phyloP scores from a whole-genome alignment of 2,888 invertebrate species.

The Coenonympha arcania region DNA sequence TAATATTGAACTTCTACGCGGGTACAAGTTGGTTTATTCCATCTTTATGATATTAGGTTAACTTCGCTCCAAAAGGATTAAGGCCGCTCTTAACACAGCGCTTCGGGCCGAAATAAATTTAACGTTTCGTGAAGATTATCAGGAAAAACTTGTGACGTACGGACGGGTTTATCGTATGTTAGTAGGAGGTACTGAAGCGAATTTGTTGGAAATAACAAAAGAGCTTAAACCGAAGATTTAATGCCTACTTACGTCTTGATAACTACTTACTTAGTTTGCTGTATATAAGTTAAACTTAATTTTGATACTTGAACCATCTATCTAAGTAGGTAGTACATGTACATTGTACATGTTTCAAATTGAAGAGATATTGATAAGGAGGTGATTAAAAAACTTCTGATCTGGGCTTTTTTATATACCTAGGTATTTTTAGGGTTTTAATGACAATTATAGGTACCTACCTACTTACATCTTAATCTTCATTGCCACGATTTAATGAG shows the following conservation, averaged over 20 bases:
- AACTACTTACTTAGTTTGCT: not conserved
- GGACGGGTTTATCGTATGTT: constrained; percentile 29
- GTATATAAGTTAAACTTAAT: too few relatives aligned
- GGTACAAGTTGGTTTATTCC: constrained; percentile 68
- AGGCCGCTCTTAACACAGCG: constrained; percentile 67
- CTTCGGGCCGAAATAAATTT: constrained; percentile 71
- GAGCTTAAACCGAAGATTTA: constrained; percentile 27
- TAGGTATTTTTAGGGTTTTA: too few relatives aligned
- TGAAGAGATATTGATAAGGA: too few relatives aligned
- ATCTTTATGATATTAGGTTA: constrained; percentile 72
- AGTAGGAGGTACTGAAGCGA: constrained; percentile 27
- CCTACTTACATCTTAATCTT: too few relatives aligned
- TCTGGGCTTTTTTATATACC: too few relatives aligned
- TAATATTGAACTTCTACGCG: constrained; percentile 68
- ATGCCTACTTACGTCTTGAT: constrained; percentile 12
- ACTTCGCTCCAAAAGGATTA: constrained; percentile 71
- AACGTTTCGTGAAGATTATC: constrained; percentile 66
- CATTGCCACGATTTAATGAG: too few relatives aligned
- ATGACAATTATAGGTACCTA: too few relatives aligned
- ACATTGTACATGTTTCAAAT: too few relatives aligned
- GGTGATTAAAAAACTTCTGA: too few relatives aligned
- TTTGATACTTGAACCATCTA: too few relatives aligned
- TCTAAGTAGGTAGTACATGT: too few relatives aligned
- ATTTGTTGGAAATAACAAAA: constrained; percentile 44
- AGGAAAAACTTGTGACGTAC: constrained; percentile 68